phyloP scores from a whole-genome alignment of 2,797 vertebrate species.

The Sternarchorhynchus goeldii region DNA sequence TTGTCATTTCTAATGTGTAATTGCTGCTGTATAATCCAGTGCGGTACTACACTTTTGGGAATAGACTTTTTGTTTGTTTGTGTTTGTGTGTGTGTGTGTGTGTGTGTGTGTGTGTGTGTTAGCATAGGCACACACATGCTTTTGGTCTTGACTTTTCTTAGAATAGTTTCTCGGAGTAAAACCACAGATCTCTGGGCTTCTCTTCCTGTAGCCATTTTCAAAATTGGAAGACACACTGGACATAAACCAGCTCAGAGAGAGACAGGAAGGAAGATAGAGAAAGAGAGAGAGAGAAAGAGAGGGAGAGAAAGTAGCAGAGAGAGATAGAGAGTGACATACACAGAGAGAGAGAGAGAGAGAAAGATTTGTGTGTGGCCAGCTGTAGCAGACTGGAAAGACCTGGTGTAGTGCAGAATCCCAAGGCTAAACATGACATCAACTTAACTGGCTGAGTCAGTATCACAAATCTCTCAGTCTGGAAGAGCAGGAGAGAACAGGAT shows the following conservation, averaged over 20 bases:
- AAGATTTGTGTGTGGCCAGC: not conserved
- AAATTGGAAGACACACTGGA: slow-evolving; percentile 10
- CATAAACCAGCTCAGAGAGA: not conserved
- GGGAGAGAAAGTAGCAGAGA: too few relatives aligned
- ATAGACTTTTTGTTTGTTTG: not conserved
- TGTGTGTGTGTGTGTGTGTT: slow-evolving; percentile 19
- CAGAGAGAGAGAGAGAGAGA: not conserved
- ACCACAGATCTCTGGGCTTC: slow-evolving; percentile 29
- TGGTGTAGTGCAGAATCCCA: not conserved
- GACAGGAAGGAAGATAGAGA: not conserved
- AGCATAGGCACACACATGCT: slow-evolving; percentile 1
- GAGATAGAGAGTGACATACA: not conserved
- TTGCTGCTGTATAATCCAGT: slow-evolving; percentile 33
- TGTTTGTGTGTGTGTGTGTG: slow-evolving; percentile 2
- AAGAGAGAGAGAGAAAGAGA: not conserved
- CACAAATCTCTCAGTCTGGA: not conserved
- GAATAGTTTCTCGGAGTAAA: slow-evolving; percentile 31
- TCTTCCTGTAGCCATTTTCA: slow-evolving; percentile 30
- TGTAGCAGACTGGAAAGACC: not conserved
- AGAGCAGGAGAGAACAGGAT: not conserved
- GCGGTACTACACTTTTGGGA: not conserved
- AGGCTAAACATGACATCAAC: slow-evolving; percentile 30
- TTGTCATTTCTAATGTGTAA: slow-evolving; percentile 28
- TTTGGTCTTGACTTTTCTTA: slow-evolving; percentile 38
- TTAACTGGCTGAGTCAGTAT: not conserved